Conservation (phyloP, 1,140 invertebrate species). For the Anagrus nilaparvatae region DNA sequence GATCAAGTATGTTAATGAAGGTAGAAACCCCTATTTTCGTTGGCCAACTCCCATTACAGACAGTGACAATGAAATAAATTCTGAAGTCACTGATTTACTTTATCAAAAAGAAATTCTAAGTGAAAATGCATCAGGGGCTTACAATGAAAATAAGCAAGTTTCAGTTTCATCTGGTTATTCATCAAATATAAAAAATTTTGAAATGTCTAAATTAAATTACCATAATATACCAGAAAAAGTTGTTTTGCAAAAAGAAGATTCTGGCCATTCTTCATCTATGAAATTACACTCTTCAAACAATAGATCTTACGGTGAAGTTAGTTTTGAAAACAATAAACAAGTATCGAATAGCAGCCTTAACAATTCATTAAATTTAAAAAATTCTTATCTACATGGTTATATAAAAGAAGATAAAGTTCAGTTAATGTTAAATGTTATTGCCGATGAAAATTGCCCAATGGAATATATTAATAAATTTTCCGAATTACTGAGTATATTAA, state of each 20-base stretch:
- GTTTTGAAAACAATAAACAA: neutral
- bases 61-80: conserved; percentile 33
- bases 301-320: neutral
- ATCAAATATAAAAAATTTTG: neutral
- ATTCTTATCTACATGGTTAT: conserved; percentile 17
- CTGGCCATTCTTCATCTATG: neutral
- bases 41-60: conserved; percentile 33
- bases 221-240: neutral
- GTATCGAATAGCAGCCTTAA: neutral
- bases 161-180: conserved; percentile 1
- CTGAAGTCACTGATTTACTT: conserved; percentile 27
- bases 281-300: neutral
- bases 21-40: conserved; percentile 23
- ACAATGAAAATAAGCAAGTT: too few species aligned
- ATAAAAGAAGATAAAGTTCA: conserved; percentile 24
- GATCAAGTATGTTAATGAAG: conserved; percentile 22
- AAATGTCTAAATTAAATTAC: neutral
- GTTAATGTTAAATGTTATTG: conserved; percentile 23
- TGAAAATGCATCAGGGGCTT: too few species aligned
- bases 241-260: neutral
- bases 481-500: conserved; percentile 23
- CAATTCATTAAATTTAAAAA: conserved; percentile 1
- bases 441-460: conserved; percentile 22
- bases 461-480: conserved; percentile 25
- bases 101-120: too few species aligned